phyloP scores from a whole-genome alignment of 2,888 invertebrate genomes.

The Peribatodes rhomboidaria region DNA sequence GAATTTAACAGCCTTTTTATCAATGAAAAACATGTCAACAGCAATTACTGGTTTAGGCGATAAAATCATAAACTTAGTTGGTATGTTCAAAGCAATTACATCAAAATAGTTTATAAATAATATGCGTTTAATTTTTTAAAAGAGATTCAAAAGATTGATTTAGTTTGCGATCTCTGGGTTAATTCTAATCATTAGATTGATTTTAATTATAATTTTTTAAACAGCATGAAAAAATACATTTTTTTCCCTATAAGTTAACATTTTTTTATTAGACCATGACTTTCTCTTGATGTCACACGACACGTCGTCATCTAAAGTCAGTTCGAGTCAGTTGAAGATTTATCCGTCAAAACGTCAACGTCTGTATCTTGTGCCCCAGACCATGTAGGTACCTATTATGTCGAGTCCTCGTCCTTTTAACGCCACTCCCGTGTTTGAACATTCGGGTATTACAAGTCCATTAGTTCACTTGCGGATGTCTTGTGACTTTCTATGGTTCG shows the following conservation, averaged over 20 bases:
- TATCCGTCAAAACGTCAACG: neutral
- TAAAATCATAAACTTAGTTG: neutral
- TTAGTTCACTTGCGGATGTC: conserved; percentile 82
- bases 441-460: conserved; percentile 84
- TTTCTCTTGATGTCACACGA: too few species aligned
- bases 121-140: too few species aligned
- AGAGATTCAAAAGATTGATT: too few species aligned
- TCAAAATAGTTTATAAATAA: too few species aligned
- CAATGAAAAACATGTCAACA: conserved; percentile 14
- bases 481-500: conserved; percentile 52
- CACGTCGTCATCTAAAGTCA: neutral
- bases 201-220: too few species aligned
- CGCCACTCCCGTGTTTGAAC: conserved; percentile 83
- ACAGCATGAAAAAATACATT: too few species aligned
- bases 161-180: too few species aligned
- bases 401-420: conserved; percentile 83
- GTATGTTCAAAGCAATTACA: too few species aligned
- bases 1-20: conserved; percentile 14
- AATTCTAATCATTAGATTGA: too few species aligned
- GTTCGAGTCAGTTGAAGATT: neutral
- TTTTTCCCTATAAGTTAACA: too few species aligned
- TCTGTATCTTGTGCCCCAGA: conserved; percentile 51
- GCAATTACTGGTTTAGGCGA: neutral
- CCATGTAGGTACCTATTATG: conserved; percentile 61
- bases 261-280: too few species aligned